Conservation (phyloP, 2,888 invertebrate genomes). For the Carterocephalus palaemon region DNA sequence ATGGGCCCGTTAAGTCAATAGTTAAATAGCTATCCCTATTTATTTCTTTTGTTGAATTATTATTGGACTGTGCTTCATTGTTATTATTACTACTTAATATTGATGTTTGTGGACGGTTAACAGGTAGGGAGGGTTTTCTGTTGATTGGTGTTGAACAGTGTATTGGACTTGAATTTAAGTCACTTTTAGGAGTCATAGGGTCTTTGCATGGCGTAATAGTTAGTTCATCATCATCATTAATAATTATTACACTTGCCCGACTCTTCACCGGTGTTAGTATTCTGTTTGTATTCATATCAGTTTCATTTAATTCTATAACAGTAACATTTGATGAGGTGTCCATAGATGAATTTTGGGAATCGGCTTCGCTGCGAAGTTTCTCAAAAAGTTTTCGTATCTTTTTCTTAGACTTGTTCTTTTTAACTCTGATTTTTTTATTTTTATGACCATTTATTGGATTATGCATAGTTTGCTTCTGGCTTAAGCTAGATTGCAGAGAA, state of each 20-base stretch:
- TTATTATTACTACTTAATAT: slow-evolving; percentile 29
- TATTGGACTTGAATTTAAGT: slow-evolving; percentile 31
- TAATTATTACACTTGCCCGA: slow-evolving; percentile 32
- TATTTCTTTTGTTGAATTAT: slow-evolving; percentile 50
- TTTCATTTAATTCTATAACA: slow-evolving; percentile 37
- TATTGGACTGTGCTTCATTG: slow-evolving; percentile 28
- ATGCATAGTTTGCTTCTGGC: background rate
- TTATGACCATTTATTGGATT: slow-evolving; percentile 4
- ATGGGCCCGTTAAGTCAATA: slow-evolving; percentile 57
- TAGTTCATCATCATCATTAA: slow-evolving; percentile 43
- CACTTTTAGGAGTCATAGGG: slow-evolving; percentile 22
- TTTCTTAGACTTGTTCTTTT: slow-evolving; percentile 32
- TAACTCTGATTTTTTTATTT: slow-evolving; percentile 29
- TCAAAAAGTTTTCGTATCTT: slow-evolving; percentile 42
- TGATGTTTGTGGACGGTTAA: slow-evolving; percentile 16
- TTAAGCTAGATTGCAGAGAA: background rate
- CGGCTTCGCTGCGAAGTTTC: slow-evolving; percentile 36
- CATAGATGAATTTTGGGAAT: slow-evolving; percentile 13
- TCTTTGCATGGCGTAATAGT: slow-evolving; percentile 25
- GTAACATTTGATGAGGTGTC: slow-evolving; percentile 28
- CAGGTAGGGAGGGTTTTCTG: background rate
- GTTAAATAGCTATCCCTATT: slow-evolving; percentile 56
- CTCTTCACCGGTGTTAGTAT: slow-evolving; percentile 22
- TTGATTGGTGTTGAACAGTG: slow-evolving; percentile 52
- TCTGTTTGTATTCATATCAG: slow-evolving; percentile 7